Evolutionary conservation across 2,797 vertebrate species (phyloP).

Genomic region (Lindbergichthys nudifrons): DNA sequence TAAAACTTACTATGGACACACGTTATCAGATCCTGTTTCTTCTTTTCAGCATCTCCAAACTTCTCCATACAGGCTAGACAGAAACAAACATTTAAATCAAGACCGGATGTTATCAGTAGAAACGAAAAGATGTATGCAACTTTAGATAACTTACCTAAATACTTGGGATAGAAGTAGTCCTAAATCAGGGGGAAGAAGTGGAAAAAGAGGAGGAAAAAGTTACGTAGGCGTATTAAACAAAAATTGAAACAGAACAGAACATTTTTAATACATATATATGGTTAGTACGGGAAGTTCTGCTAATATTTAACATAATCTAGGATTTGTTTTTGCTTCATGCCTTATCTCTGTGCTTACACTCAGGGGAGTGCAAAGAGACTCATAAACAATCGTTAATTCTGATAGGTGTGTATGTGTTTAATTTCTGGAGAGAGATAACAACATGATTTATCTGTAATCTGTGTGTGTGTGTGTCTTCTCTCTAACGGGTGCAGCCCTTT

Average conservation of each 20-base stretch:
- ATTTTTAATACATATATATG: constrained; percentile 26
- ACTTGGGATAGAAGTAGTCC: constrained; percentile 97
- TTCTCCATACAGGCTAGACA: constrained; percentile 88
- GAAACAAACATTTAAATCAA: constrained; percentile 25
- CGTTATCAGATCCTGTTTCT: constrained; percentile 89
- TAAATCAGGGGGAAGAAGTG: constrained; percentile 67
- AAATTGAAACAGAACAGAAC: constrained; percentile 35
- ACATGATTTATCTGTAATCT: constrained; percentile 42
- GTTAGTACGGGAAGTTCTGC: not conserved
- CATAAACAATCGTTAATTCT: constrained; percentile 30
- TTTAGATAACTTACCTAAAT: constrained; percentile 88
- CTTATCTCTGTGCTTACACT: not conserved
- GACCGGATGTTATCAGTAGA: not conserved
- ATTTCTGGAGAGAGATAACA: constrained; percentile 25
- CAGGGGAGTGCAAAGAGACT: constrained; percentile 1
- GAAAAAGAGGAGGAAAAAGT: constrained; percentile 31
- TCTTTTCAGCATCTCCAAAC: constrained; percentile 87
- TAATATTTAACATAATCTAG: constrained; percentile 19
- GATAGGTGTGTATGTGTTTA: constrained; percentile 3
- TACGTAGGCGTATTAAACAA: constrained; percentile 3
- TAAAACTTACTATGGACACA: constrained; percentile 94
- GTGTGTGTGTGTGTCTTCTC: constrained; percentile 21
- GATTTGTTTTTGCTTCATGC: constrained; percentile 3
- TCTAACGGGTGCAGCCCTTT: constrained; percentile 55
- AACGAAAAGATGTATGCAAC: constrained; percentile 19